phyloP scores from a whole-genome alignment of 2,888 invertebrate genomes.

The Brachynemurus nebulosus region DNA sequence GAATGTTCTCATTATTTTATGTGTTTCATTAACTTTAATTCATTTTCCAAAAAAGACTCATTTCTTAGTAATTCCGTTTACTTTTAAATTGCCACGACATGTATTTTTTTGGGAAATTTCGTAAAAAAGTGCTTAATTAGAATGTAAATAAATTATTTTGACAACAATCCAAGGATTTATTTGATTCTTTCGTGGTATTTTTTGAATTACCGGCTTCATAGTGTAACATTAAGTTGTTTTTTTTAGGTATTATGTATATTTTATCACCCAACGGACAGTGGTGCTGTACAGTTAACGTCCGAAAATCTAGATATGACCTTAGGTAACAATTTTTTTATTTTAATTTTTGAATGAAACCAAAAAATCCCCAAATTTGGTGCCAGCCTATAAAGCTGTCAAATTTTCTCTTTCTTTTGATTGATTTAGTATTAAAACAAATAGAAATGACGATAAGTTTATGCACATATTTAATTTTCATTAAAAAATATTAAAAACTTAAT shows the following conservation, averaged over 20 bases:
- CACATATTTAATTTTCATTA: not conserved
- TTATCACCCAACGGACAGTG: slow-evolving; percentile 66
- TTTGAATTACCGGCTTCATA: too few relatives aligned
- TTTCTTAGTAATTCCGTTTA: too few relatives aligned
- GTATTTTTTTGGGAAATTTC: not conserved
- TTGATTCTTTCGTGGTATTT: too few relatives aligned
- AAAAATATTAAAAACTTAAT: too few relatives aligned
- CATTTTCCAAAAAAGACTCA: too few relatives aligned
- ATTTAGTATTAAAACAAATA: too few relatives aligned
- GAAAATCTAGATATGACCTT: slow-evolving; percentile 73
- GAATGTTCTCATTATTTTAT: too few relatives aligned
- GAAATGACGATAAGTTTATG: not conserved
- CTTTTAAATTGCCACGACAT: slow-evolving; percentile 2
- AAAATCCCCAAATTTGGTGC: too few relatives aligned
- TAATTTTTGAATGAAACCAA: not conserved
- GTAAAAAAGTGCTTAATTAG: not conserved
- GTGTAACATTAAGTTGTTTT: too few relatives aligned
- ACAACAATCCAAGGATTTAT: not conserved
- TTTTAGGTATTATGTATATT: slow-evolving; percentile 39
- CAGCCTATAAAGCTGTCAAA: not conserved
- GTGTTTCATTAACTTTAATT: too few relatives aligned
- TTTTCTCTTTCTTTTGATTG: too few relatives aligned
- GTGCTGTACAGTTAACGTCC: slow-evolving; percentile 66
- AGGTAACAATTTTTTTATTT: too few relatives aligned
- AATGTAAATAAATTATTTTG: not conserved